Percentiles rank a stretch among this genome's conserved stretches.
phyloP scores from a whole-genome alignment of 2,797 vertebrate genomes.

The Podarcis lilfordi region DNA sequence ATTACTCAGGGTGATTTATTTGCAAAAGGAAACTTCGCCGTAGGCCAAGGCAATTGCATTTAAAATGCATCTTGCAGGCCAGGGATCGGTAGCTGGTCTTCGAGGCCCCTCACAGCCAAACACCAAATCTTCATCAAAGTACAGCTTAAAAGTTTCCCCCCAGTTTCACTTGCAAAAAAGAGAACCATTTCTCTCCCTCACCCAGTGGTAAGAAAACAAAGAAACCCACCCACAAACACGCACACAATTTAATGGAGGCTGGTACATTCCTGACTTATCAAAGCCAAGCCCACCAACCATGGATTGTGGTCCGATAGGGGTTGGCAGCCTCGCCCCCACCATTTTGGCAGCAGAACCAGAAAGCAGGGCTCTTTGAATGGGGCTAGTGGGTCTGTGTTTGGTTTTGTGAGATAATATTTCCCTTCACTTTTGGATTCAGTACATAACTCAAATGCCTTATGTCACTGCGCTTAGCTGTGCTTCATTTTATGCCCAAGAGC shows the following conservation, averaged over 20 bases:
- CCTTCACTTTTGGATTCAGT: not conserved
- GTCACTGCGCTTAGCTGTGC: not conserved
- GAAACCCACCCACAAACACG: too few relatives aligned
- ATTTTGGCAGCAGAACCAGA: not conserved
- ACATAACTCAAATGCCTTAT: not conserved
- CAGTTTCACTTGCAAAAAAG: not conserved
- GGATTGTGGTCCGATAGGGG: not conserved
- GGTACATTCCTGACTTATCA: not conserved
- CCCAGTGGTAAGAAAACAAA: not conserved
- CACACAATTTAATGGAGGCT: not conserved
- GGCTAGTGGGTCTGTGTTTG: not conserved
- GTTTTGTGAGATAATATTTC: not conserved
- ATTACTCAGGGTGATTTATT: conserved; percentile 5
- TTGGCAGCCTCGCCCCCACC: not conserved
- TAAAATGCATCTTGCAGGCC: too few relatives aligned
- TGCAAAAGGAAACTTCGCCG: not conserved
- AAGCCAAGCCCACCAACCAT: not conserved
- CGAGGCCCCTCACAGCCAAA: not conserved
- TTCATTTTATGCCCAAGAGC: not conserved
- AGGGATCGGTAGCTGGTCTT: too few relatives aligned
- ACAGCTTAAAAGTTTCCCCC: not conserved
- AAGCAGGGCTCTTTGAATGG: not conserved
- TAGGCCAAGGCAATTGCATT: not conserved
- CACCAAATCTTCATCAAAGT: not conserved
- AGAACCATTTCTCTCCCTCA: not conserved